phyloP scores from a whole-genome alignment of 2,797 vertebrate genomes.

The Sebastes miniatus region DNA sequence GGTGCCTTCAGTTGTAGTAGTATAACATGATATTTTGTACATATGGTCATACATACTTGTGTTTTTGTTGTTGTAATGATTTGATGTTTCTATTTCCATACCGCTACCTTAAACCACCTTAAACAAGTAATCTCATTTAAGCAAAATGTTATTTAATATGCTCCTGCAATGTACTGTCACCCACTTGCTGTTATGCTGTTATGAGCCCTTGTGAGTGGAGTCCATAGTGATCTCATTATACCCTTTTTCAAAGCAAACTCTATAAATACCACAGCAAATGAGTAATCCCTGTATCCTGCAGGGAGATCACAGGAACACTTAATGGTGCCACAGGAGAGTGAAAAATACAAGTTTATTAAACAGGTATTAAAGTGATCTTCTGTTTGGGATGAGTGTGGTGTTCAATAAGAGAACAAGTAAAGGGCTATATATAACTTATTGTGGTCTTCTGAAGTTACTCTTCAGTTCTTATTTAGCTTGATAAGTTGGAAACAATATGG shows the following conservation, averaged over 20 bases:
- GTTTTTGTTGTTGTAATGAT: neutral
- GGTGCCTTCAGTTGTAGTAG: neutral
- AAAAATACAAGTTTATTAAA: neutral
- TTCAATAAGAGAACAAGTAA: neutral
- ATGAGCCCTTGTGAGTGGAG: neutral
- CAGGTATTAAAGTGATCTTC: neutral
- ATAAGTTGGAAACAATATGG: neutral
- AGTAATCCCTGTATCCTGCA: neutral
- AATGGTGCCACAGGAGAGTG: conserved; percentile 9
- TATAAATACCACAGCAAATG: neutral
- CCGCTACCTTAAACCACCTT: neutral
- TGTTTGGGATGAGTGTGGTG: neutral
- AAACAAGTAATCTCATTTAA: neutral
- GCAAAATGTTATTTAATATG: neutral
- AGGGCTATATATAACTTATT: neutral
- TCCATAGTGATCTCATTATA: conserved; percentile 18
- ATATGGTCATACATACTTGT: neutral
- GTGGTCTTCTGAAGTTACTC: neutral
- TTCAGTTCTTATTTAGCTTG: neutral
- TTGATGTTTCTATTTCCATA: neutral
- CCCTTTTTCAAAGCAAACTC: conserved; percentile 9
- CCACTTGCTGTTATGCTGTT: neutral
- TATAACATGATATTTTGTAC: neutral
- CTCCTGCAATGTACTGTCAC: neutral
- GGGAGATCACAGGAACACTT: neutral